Evolutionary conservation across 2,797 vertebrate species (phyloP), one percentile per base, ranked within the genome.

Genomic region (Pseudochirops cupreus): DNA sequence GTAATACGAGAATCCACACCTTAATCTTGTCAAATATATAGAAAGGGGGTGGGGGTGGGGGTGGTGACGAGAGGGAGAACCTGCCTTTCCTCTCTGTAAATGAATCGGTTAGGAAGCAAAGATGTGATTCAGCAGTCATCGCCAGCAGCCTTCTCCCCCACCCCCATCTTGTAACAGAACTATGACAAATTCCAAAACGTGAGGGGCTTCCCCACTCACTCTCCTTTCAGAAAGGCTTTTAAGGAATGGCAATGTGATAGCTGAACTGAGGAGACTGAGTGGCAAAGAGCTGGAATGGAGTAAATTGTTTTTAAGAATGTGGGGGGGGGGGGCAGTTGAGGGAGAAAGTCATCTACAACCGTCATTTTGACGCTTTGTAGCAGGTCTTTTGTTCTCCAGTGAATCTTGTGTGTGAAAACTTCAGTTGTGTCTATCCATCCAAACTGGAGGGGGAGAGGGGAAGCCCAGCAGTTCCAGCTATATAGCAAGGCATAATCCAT

Each of bases 1-100:
- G 98, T 98, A 99, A 99, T 97, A 96, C 92, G 98, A 99, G 98
- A 98, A 96, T 97, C 98, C 97, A 98, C 98, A 98, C 98, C 98
- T 98, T 98, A 98, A 98, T 98, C 98, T 98, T 97, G 94, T 98
- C 99, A 98, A 98, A 98, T 98, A 98, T 96, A 98, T 97, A 94
- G 92, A 82, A 74, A 96, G 94, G 93, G n/a, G 87, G 92, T 94
- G 87, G 93, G n/a, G 90, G 92, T 94, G 91, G 92, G 92, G 96
- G 26, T 53, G 26, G 53, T 0, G 54, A 7, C 21, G n/a, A 33
- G 12, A 93, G 92, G 93, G 94, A 95, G 95, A 59, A 74, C n/a
- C 57, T 93, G 52, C 46, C 31, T 53, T 91, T 91, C 29, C 57
- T 29, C 74, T 46, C 39, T 46, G 21, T 50, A 87, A 87, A 87